Conservation (phyloP, 2,113 vertebrate species). For the Thamnophis sirtalis region DNA sequence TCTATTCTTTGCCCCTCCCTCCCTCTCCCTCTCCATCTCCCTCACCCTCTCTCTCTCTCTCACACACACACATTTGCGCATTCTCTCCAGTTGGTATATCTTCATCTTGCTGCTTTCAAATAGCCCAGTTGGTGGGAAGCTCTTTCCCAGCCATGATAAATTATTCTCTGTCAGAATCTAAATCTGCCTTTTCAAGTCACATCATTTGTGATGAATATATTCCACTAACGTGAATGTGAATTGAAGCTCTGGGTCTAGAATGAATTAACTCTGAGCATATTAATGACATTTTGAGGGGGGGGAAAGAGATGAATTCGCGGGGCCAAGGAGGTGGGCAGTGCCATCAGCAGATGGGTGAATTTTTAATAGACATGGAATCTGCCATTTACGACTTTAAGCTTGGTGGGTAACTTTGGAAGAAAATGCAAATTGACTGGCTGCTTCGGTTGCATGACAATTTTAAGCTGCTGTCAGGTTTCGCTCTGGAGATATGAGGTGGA, state of each 20-base stretch:
- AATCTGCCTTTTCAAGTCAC: conserved; percentile 66
- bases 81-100: conserved; percentile 35
- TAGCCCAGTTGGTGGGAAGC: conserved; percentile 42
- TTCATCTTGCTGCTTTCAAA: conserved; percentile 47
- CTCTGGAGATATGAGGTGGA: neutral
- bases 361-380: conserved; percentile 38
- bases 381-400: neutral
- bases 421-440: neutral
- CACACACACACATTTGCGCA: neutral
- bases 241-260: conserved; percentile 55
- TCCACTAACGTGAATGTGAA: conserved; percentile 59
- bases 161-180: conserved; percentile 68
- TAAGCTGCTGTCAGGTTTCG: neutral
- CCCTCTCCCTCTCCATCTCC: too few species aligned
- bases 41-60: neutral
- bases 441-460: neutral
- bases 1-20: neutral
- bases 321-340: conserved; percentile 54
- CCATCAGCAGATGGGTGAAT: conserved; percentile 45
- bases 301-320: conserved; percentile 49
- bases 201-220: conserved; percentile 66
- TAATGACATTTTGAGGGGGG: conserved; percentile 57
- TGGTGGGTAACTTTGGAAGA: neutral
- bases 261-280: conserved; percentile 61
- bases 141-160: conserved; percentile 59